Conservation (phyloP, 1,140 invertebrate genomes). For the Psilanteris sp. region DNA sequence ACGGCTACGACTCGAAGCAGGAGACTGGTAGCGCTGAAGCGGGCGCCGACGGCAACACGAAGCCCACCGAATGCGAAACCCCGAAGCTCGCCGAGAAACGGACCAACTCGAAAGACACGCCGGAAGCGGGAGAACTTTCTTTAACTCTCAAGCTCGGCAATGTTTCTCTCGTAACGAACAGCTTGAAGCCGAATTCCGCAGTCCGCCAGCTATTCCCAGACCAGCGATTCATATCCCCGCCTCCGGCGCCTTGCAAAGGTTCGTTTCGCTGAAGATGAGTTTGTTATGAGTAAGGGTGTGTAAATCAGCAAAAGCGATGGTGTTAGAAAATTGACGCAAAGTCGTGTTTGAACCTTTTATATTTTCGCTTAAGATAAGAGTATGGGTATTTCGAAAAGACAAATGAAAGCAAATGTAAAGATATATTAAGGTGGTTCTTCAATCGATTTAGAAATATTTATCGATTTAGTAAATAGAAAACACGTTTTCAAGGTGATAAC, state of each 20-base stretch:
- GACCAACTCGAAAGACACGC: slow-evolving; percentile 59
- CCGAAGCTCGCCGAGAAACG: slow-evolving; percentile 33
- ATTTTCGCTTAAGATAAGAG: too few relatives aligned
- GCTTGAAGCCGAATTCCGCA: slow-evolving; percentile 85
- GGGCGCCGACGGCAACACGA: slow-evolving; percentile 6
- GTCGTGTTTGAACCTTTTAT: too few relatives aligned
- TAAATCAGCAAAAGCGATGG: too few relatives aligned
- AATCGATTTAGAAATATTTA: too few relatives aligned
- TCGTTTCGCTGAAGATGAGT: slow-evolving; percentile 11
- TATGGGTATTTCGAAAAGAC: too few relatives aligned
- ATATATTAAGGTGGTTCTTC: too few relatives aligned
- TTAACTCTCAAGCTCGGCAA: slow-evolving; percentile 83
- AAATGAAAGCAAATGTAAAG: too few relatives aligned
- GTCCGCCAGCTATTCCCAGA: slow-evolving; percentile 86
- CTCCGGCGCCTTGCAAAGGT: slow-evolving; percentile 78
- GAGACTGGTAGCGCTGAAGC: slow-evolving; percentile 2
- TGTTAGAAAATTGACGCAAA: too few relatives aligned
- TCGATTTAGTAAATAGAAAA: too few relatives aligned
- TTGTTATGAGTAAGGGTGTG: slow-evolving; percentile 11
- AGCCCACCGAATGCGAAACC: slow-evolving; percentile 25
- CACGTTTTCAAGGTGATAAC: too few relatives aligned
- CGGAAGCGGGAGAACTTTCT: slow-evolving; percentile 79
- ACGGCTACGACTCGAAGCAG: not conserved
- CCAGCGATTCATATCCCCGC: slow-evolving; percentile 81
- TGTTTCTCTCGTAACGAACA: slow-evolving; percentile 82